phyloP scores from a whole-genome alignment of 1,140 invertebrate species.

The Drosophila subobscura region DNA sequence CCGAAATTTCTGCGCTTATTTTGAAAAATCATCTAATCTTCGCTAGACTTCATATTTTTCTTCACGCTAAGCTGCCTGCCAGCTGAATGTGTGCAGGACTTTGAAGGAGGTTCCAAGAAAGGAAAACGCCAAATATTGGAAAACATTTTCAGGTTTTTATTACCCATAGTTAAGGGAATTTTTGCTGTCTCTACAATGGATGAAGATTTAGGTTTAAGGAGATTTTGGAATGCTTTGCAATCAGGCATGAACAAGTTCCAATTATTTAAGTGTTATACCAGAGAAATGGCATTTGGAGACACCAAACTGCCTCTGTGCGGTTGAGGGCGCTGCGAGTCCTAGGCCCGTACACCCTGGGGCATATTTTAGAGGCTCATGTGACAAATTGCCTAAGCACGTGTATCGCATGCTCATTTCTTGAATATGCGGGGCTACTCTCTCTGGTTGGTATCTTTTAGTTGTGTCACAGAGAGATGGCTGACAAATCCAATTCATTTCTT shows the following conservation, averaged over 20 bases:
- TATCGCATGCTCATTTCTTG: constrained; percentile 73
- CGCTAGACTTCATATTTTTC: constrained; percentile 80
- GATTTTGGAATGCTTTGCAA: no score
- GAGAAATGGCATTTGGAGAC: constrained; percentile 33
- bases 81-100: constrained; percentile 57
- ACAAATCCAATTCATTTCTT: constrained; percentile 79
- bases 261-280: no score
- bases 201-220: no score
- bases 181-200: no score
- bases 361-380: constrained; percentile 83
- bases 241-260: no score
- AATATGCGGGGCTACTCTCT: constrained; percentile 16
- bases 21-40: constrained; percentile 81
- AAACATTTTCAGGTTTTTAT: not conserved
- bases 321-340: constrained; percentile 33
- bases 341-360: constrained; percentile 71
- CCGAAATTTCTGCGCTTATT: constrained; percentile 67
- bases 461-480: constrained; percentile 24
- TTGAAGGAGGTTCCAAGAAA: not conserved
- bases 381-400: constrained; percentile 81
- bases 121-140: not conserved
- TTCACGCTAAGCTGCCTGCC: constrained; percentile 73
- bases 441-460: constrained; percentile 3
- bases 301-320: constrained; percentile 18
- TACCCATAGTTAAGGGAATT: not conserved